Evolutionary conservation across 2,888 invertebrate species (phyloP), one percentile per base, ranked within the genome.

Genomic region (Odontocolon sp.): DNA sequence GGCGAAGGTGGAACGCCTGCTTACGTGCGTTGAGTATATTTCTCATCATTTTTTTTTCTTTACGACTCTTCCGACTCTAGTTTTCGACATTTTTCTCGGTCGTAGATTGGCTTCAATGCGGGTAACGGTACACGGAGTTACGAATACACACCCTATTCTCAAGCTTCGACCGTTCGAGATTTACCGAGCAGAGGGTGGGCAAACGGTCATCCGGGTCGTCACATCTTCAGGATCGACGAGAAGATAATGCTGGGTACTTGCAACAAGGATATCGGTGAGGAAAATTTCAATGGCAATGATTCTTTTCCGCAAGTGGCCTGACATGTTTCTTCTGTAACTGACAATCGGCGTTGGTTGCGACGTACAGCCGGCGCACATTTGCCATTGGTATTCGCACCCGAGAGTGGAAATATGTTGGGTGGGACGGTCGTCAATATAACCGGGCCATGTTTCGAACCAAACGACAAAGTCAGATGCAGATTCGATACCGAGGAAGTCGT

Each of bases 371-470:
- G 95, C 14, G 94, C 96, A 0, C 94, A 95, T 88, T 92, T 97
- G 70, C 95, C 95, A 0, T 90, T 98, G 63, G 94, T 96, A 83
- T 97, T 97, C 85, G 97, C 98, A 0, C 98, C 98, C 0, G 98
- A 98, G 90, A 97, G 97, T 87, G 99, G 98, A 2, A 98, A 97
- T 89, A 99, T 99, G 99, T 92, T 99, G 80, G 99, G 99, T 2
- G 99, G 99, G 1, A 97, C 97, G 0, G 94, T 98, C 64, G 97
- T 99, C 38, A 98, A 99, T 88, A 96, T 99, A 72, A 98, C 99
- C 0, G 99, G 99, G 0, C 98, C 98, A 1, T 99, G 99, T 89
- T 97, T 99, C 88, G 92, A 94, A 80, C 93, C 93, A 0, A 92
- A 92, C 0, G 95, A 96, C 83, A 93, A 95, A 81, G 94, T 98